phyloP scores from a whole-genome alignment of 2,797 vertebrate species.

The Crocidura indochinensis region DNA sequence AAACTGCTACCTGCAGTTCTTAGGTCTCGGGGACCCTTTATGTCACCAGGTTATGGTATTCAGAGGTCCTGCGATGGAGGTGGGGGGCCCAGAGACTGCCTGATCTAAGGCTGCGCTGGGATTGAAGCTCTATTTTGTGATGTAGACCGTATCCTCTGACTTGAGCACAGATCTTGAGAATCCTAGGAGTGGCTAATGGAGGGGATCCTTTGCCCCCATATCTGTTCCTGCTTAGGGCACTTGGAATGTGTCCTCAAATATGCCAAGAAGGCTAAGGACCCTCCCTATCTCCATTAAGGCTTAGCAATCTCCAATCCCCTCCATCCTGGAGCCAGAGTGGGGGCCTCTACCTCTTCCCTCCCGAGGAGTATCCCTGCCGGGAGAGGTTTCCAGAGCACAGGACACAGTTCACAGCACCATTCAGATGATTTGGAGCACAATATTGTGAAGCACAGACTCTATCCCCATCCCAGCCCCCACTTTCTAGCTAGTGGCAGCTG shows the following conservation, averaged over 20 bases:
- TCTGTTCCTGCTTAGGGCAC: not conserved
- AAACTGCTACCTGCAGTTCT: conserved; percentile 12
- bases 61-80: not conserved
- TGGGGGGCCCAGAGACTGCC: not conserved
- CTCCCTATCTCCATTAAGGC: not conserved
- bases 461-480: not conserved
- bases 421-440: conserved; percentile 70
- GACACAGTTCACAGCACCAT: conserved; percentile 66
- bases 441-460: conserved; percentile 57
- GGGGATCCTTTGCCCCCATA: too few species aligned
- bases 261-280: not conserved
- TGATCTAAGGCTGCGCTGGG: not conserved
- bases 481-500: conserved; percentile 72
- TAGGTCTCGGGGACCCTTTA: conserved; percentile 25
- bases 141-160: not conserved
- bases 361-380: not conserved
- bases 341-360: not conserved
- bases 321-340: not conserved
- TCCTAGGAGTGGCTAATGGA: too few species aligned
- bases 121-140: not conserved
- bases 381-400: conserved; percentile 66
- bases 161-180: not conserved
- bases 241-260: not conserved
- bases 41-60: not conserved
- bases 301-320: not conserved